Percentiles rank a stretch among this genome's conserved stretches.
Conservation (phyloP, 2,113 vertebrate genomes). For the Rhea pennata region DNA sequence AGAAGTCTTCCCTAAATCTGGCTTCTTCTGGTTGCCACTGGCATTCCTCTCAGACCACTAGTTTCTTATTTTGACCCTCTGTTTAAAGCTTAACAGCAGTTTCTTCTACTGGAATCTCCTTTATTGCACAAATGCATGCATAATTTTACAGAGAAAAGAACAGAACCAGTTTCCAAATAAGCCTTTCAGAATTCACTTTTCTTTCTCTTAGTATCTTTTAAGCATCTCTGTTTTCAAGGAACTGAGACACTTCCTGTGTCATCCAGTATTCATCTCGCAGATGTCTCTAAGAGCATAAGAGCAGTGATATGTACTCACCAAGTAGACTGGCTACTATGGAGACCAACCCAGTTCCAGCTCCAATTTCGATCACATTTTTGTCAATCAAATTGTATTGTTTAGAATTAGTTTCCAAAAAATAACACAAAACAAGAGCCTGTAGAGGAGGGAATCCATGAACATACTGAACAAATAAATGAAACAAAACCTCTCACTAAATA, state of each 20-base stretch:
- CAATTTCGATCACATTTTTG: conserved; percentile 94
- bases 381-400: conserved; percentile 84
- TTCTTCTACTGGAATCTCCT: background rate
- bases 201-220: background rate
- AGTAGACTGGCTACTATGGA: conserved; percentile 90
- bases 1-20: background rate
- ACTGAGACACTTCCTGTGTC: background rate
- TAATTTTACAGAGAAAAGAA: background rate
- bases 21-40: background rate
- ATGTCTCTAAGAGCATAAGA: background rate
- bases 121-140: background rate
- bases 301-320: conserved; percentile 76
- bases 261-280: background rate
- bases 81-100: background rate
- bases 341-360: conserved; percentile 94
- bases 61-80: background rate
- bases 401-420: conserved; percentile 90
- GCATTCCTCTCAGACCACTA: background rate
- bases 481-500: background rate
- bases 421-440: conserved; percentile 92
- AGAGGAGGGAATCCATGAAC: background rate
- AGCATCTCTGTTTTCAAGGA: background rate
- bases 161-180: background rate
- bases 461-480: background rate
- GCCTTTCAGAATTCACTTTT: background rate